A percentile compares a stretch with the other conserved stretches of the same genome.
These are phyloP conservation scores for Orientallactaga bullata DNA, from an alignment of 2,113 vertebrate species.

Conservation along the genomic window DNA sequence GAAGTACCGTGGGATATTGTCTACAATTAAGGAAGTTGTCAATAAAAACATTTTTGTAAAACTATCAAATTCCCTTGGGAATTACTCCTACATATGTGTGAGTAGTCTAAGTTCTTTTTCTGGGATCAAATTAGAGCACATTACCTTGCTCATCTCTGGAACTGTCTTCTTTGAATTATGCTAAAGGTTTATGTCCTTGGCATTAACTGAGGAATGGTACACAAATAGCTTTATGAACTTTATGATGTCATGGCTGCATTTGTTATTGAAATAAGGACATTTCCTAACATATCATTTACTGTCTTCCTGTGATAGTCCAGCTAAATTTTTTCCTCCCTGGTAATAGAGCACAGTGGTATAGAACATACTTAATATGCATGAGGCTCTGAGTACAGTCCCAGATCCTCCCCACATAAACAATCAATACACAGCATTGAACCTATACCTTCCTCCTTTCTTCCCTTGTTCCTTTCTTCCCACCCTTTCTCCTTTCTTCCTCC, in stretches of 20 bases:
- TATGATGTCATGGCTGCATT: background rate
- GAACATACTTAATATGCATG: background rate
- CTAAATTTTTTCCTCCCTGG: background rate
- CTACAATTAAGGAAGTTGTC: no score
- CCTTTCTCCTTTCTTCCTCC: background rate
- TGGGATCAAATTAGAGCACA: conserved; percentile 21
- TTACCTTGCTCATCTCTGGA: conserved; percentile 28
- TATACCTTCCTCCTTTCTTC: background rate
- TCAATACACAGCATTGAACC: background rate
- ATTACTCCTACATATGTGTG: background rate
- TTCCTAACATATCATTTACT: background rate
- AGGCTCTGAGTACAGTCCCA: no score
- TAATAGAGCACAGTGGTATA: background rate
- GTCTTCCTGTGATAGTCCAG: background rate
- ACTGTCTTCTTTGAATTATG: conserved; percentile 15
- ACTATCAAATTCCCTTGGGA: conserved; percentile 22
- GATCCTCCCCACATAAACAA: background rate
- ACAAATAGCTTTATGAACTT: background rate
- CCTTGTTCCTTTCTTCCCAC: no score
- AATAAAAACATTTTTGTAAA: conserved; percentile 50
- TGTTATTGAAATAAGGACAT: conserved; percentile 8
- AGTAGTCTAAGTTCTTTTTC: conserved; percentile 29
- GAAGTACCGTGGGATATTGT: no score
- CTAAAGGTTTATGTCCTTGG: background rate
- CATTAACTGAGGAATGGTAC: background rate